Evolutionary conservation across 92 coral and sea anemone genomes (phyloP).

Genomic region (Parazoanthus darwini): DNA sequence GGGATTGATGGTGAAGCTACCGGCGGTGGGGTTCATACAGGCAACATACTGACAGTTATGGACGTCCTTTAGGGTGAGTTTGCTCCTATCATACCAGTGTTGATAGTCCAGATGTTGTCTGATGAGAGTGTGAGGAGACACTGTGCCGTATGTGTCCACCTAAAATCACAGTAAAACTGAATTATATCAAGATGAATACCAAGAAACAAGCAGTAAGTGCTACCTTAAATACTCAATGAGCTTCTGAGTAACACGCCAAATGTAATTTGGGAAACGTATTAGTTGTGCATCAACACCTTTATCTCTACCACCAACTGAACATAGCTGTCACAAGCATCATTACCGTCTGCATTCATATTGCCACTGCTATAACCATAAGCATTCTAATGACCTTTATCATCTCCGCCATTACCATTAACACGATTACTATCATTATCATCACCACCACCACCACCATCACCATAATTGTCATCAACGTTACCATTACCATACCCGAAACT

Average conservation of each 20-base stretch:
- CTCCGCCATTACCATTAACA: background rate
- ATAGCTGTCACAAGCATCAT: background rate
- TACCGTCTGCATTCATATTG: background rate
- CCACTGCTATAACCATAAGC: background rate
- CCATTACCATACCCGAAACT: background rate
- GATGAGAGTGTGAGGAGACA: slow-evolving; percentile 98
- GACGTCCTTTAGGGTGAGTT: slow-evolving; percentile 91
- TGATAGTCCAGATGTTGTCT: slow-evolving; percentile 96
- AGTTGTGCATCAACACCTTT: background rate
- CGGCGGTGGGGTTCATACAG: slow-evolving; percentile 99
- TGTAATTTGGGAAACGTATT: too few relatives aligned
- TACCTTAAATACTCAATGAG: too few relatives aligned
- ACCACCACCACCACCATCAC: background rate
- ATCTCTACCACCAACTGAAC: background rate
- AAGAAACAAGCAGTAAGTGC: background rate
- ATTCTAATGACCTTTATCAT: background rate
- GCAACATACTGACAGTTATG: slow-evolving; percentile 99
- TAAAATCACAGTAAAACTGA: slow-evolving; percentile 35
- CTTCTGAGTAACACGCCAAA: too few relatives aligned
- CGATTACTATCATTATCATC: background rate
- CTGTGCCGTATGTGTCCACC: slow-evolving; percentile 99
- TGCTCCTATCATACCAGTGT: slow-evolving; percentile 96
- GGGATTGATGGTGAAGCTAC: slow-evolving; percentile 99
- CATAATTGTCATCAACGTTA: background rate
- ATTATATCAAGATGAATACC: background rate